These are phyloP conservation scores for Diadegma fenestrale DNA, from an alignment of 2,888 invertebrate genomes.

Conservation along the genomic window DNA sequence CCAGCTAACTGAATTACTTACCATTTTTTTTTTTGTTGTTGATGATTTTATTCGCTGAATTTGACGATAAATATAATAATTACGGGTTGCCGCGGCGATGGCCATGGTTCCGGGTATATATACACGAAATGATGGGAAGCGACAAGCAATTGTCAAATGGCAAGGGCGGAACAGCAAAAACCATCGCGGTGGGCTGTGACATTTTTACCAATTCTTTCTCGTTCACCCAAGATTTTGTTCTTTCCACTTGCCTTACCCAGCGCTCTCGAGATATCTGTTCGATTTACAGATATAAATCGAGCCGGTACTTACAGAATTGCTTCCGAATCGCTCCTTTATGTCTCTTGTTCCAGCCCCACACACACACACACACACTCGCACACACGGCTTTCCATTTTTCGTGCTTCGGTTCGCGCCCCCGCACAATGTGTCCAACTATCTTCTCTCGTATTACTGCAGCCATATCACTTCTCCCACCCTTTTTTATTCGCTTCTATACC, in stretches of 20 bases:
- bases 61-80: not conserved
- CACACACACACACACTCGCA: not conserved
- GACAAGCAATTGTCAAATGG: not conserved
- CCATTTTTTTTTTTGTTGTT: not conserved
- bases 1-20: constrained; percentile 41
- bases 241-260: constrained; percentile 40
- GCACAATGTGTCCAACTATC: constrained; percentile 45
- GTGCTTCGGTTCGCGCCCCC: constrained; percentile 37
- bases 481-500: constrained; percentile 2
- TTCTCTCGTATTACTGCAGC: constrained; percentile 53
- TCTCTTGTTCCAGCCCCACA: constrained; percentile 71
- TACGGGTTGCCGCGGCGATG: not conserved
- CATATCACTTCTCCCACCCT: constrained; percentile 45
- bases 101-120: not conserved
- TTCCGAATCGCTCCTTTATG: constrained; percentile 82
- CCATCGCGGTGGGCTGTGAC: not conserved
- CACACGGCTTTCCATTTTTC: constrained; percentile 41
- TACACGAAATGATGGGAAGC: not conserved
- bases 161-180: not conserved
- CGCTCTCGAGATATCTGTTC: constrained; percentile 74
- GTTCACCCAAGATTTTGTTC: constrained; percentile 14
- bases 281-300: constrained; percentile 83
- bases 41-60: not conserved
- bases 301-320: constrained; percentile 83
- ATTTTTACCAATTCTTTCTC: constrained; percentile 46